These are phyloP conservation scores for Atherinosoma microstoma DNA, from an alignment of 2,797 vertebrate species.

Conservation along the genomic window DNA sequence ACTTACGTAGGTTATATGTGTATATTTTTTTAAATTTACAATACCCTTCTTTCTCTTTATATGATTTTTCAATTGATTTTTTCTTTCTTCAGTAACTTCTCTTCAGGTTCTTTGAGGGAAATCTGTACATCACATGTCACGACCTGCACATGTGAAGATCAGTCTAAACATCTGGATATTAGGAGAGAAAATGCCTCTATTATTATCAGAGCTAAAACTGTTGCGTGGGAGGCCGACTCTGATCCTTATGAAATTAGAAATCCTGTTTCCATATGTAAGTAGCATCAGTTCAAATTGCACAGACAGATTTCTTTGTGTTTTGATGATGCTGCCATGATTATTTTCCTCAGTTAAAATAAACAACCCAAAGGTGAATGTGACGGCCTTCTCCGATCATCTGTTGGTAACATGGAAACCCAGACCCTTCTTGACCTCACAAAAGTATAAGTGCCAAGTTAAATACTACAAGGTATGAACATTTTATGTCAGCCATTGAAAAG, in stretches of 20 bases:
- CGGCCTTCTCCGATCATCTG: slow-evolving; percentile 13
- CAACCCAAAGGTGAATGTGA: slow-evolving; percentile 9
- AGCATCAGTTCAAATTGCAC: not conserved
- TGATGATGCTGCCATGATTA: not conserved
- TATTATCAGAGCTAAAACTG: slow-evolving; percentile 59
- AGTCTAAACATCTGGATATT: too few species aligned
- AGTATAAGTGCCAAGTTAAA: slow-evolving; percentile 63
- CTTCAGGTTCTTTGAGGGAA: fast-evolving
- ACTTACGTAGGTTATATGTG: slow-evolving; percentile 34
- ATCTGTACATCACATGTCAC: slow-evolving; percentile 19
- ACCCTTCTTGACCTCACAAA: fast-evolving
- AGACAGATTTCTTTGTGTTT: not conserved
- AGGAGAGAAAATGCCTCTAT: fast-evolving
- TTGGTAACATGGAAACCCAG: slow-evolving; percentile 22
- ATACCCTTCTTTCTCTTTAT: not conserved
- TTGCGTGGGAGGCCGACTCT: slow-evolving; percentile 46
- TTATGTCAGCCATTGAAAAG: not conserved
- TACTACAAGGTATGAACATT: slow-evolving; percentile 58
- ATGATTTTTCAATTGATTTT: not conserved
- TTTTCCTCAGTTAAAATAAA: slow-evolving; percentile 58
- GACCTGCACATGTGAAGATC: slow-evolving; percentile 19
- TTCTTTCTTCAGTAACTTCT: slow-evolving; percentile 40
- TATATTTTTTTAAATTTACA: not conserved
- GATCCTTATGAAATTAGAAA: slow-evolving; percentile 17
- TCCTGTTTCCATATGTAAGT: slow-evolving; percentile 49